Evolutionary conservation across 2,797 vertebrate genomes (phyloP), one percentile per base, ranked within the genome.

Genomic region (Threskiornis aethiopicus): DNA sequence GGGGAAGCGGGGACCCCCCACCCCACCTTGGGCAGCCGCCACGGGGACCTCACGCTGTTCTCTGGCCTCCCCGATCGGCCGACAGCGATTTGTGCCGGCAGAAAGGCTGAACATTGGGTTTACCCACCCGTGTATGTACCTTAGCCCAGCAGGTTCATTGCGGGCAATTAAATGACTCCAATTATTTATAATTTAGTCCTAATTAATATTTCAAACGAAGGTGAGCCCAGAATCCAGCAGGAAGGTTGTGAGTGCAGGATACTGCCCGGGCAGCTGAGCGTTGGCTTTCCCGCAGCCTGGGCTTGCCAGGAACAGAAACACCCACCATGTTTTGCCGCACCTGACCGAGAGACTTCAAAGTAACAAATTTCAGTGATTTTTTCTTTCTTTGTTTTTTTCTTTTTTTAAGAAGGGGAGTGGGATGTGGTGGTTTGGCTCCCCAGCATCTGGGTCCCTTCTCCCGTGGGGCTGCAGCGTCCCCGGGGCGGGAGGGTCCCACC

Each of bases 221-320:
- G 88, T 87, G 95, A 93, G 96, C 93, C 97, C 96, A 87, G 98
- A 94, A 96, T 96, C 94, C 96, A 93, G 88, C 96, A 97, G 97
- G 94, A 97, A 97, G 95, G 93, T 62, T 95, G 95, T 62, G 92
- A 90, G 93, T 65, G 91, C 89, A 71, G 80, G 66, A 75, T 46
- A n/a, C 85, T 91, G 93, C 96, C 91, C 28, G 3, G 95, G 94
- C 96, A 95, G 94, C 93, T 88, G 96, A 41, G 66, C 0, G 14
- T 28, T 14, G 51, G 24, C 41, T 54, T 21, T 12, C n/a, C 44
- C 6, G 2, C 42, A 39, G 29, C 42, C 52, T 7, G 4, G n/a
- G 42, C 52, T 61, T 8, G 25, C 69, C 35, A 20, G 47, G 33
- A 13, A 16, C n/a, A 44, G 24, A 39, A 51, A 46, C 46, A 35